Base-by-base conservation (phyloP, 1,140 invertebrate genomes). In the Drosophila simulans region DNA sequence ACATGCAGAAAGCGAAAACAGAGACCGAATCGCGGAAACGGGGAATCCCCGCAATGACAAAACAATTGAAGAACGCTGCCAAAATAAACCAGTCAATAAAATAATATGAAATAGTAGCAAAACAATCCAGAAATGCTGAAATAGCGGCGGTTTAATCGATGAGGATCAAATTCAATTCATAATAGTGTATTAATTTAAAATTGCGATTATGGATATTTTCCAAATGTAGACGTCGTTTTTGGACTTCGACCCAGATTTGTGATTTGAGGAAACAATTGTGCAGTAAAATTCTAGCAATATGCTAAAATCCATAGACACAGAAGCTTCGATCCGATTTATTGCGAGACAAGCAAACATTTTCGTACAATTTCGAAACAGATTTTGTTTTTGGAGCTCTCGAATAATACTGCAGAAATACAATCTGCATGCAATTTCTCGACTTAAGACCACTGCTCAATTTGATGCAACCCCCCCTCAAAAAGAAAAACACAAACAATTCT, bases 31-130 rank as follows among this genome's bases (percentile, higher is more conserved):
- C 52, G 31, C 51, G 40, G 17, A 17, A 80, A 63, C 37, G 56
- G 42, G 22, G 39, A 62, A 27, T 8, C 46, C 11, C 55, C 34
- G 64, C 80, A 74, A 69, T 80, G 45, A 52, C 59, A 58, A 77
- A 85, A 80, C 78, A 84, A 77, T 85, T 62, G 53, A 64, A 81
- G 64, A 65, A 62, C 68, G 34, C 57, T 46, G 69, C 52, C 60
- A 53, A 85, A 88, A 85, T 60, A 86, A 70, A 54, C 45, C 39
- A 4, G 25, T 45, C 57, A 42, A n/a, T 40, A 68, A 77, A 71
- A 66, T 15, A 65, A 54, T 53, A 58, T 46, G 22, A 42, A 55
- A 42, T 12, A n/a, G 8, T 49, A 37, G 22, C 34, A 49, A 49
- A 52, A 42, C 25, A 53, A 42, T n/a, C 25, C 37, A 39, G 22